Conservation (phyloP, 2,797 vertebrate genomes). For the Aotus griseimembra region DNA sequence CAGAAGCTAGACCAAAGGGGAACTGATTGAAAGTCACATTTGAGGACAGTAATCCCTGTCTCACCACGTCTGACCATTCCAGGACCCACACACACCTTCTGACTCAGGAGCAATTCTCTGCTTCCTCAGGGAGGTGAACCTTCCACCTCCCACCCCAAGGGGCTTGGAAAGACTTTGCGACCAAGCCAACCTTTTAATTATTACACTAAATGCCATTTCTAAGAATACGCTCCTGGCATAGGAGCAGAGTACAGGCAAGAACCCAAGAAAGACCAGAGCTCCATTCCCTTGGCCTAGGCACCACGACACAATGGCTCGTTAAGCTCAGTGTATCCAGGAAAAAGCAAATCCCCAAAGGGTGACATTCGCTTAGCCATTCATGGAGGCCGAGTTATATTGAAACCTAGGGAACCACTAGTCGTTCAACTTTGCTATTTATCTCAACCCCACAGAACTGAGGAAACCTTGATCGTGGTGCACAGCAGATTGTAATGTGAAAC, state of each 20-base stretch:
- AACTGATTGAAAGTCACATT: background rate
- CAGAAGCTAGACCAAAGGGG: background rate
- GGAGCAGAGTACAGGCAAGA: background rate
- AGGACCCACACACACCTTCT: background rate
- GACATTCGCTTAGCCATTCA: background rate
- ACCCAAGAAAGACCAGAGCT: background rate
- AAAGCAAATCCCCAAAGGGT: background rate
- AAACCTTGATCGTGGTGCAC: background rate
- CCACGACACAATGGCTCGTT: background rate
- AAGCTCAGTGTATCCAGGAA: background rate
- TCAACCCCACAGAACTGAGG: background rate
- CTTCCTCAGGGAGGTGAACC: background rate
- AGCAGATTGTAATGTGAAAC: background rate
- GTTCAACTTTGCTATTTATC: background rate
- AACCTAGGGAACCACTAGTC: background rate
- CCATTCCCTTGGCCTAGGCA: background rate
- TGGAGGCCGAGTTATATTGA: background rate
- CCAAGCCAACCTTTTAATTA: background rate
- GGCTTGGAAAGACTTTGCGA: background rate
- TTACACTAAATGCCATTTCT: background rate
- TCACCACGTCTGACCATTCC: background rate
- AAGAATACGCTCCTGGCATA: background rate
- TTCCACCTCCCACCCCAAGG: too few relatives aligned
- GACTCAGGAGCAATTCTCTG: background rate
- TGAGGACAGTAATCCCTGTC: too few relatives aligned